Evolutionary conservation across 2,797 vertebrate species (phyloP).

Genomic region (Mormyrops attenuatus): DNA sequence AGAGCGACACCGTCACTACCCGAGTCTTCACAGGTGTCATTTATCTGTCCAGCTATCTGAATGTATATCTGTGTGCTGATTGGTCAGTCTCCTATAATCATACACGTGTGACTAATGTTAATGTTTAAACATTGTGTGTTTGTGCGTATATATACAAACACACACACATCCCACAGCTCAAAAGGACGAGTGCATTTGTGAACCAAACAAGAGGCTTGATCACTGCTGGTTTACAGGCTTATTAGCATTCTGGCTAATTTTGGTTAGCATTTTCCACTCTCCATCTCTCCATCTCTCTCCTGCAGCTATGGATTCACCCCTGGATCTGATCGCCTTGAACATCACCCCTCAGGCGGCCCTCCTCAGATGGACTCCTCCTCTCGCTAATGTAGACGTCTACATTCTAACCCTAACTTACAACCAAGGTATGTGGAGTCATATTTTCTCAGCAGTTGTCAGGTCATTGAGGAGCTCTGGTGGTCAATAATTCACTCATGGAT

Average conservation of each 20-base stretch:
- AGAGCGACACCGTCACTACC: slow-evolving; percentile 75
- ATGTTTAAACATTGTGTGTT: background rate
- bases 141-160: background rate
- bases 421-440: slow-evolving; percentile 55
- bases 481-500: background rate
- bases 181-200: background rate
- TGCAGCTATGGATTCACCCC: slow-evolving; percentile 82
- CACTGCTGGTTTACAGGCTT: background rate
- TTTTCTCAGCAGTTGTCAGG: background rate
- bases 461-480: background rate
- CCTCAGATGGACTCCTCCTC: slow-evolving; percentile 79
- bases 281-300: slow-evolving; percentile 23
- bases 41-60: background rate
- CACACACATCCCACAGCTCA: background rate
- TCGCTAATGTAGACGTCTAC: slow-evolving; percentile 82
- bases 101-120: background rate
- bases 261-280: background rate
- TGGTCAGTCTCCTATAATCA: background rate
- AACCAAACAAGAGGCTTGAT: background rate
- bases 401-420: slow-evolving; percentile 76
- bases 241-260: slow-evolving; percentile 6
- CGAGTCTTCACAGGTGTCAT: slow-evolving; percentile 69
- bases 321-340: slow-evolving; percentile 76
- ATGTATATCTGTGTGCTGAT: background rate
- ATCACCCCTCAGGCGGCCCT: slow-evolving; percentile 83